Evolutionary conservation across 2,797 vertebrate genomes (phyloP), one percentile per base, ranked within the genome.

Genomic region (Zenarchopterus dispar): DNA sequence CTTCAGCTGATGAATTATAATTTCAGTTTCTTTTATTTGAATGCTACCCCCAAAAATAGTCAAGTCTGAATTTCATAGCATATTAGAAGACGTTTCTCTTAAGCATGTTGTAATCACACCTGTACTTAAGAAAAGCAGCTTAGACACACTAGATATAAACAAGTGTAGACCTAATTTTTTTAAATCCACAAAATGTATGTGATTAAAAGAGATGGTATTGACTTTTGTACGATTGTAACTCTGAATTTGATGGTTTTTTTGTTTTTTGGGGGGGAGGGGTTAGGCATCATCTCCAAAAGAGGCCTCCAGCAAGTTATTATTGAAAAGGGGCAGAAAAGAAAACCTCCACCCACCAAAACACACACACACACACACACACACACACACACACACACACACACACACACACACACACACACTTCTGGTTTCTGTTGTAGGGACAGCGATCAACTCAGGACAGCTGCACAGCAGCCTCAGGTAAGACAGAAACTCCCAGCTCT

Each of bases 401-500:
- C 11, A 13, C 33, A 36, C 33, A 13, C 60, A 69, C 56, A 46
- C 50, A 26, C 44, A 46, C 73, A 66, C 45, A 43, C 63, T 10
- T 46, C 7, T 24, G 0, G 56, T 74, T 56, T 82, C 63, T 82
- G 74, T 78, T 45, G 70, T 64, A 75, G 88, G 86, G 89, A 89
- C 84, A 81, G 75, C 45, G 80, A 81, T 88, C 75, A 77, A 83
- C 85, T 83, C 84, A 83, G 90, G 90, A 92, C 92, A 93, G 89
- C 88, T 92, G 92, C 80, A 89, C 87, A 67, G 78, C 84, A 88
- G 91, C 92, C 93, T 89, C 90, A 93, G 93, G 93, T 93, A 92
- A 90, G 84, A 88, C 77, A 79, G 67, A 83, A 63, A 71, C 84
- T 90, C 80, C 65, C 78, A 85, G 83, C 69, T 77, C 73, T 82